Percentiles rank a stretch among this genome's conserved stretches.
phyloP scores from a whole-genome alignment of 2,797 vertebrate genomes.

The Falco naumanni region DNA sequence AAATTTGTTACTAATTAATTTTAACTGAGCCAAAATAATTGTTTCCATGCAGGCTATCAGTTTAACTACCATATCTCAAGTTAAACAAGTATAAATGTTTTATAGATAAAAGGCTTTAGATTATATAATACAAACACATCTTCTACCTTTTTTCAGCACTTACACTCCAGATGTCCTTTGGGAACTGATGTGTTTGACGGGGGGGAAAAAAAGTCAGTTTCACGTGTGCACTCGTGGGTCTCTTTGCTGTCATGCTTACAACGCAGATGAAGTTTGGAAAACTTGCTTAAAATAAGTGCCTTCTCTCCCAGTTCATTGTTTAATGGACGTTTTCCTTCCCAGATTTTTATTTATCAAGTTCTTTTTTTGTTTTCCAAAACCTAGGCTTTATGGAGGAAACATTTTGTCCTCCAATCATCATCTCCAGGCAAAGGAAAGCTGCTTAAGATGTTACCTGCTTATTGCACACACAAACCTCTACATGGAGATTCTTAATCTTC shows the following conservation, averaged over 20 bases:
- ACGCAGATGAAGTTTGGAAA: not conserved
- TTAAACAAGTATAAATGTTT: constrained; percentile 6
- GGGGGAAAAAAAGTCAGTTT: not conserved
- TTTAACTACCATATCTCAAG: not conserved
- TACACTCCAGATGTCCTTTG: not conserved
- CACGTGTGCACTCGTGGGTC: not conserved
- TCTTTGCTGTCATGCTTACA: not conserved
- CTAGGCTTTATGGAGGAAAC: not conserved
- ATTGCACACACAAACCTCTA: constrained; percentile 70
- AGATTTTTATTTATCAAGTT: not conserved
- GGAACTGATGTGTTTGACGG: not conserved
- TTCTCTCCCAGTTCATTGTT: not conserved
- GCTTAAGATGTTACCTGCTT: constrained; percentile 44
- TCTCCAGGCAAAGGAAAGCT: constrained; percentile 15
- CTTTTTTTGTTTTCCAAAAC: not conserved
- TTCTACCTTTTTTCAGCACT: not conserved
- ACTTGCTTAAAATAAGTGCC: not conserved
- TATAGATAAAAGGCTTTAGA: not conserved
- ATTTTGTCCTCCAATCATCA: constrained; percentile 1
- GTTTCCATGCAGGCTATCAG: not conserved
- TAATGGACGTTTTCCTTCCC: not conserved
- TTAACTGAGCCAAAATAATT: constrained; percentile 3
- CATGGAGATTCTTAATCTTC: constrained; percentile 57
- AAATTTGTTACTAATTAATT: not conserved
- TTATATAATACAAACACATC: not conserved